A percentile compares a stretch with the other conserved stretches of the same genome.
phyloP scores from a whole-genome alignment of 2,797 vertebrate species.

The Squalus acanthias region DNA sequence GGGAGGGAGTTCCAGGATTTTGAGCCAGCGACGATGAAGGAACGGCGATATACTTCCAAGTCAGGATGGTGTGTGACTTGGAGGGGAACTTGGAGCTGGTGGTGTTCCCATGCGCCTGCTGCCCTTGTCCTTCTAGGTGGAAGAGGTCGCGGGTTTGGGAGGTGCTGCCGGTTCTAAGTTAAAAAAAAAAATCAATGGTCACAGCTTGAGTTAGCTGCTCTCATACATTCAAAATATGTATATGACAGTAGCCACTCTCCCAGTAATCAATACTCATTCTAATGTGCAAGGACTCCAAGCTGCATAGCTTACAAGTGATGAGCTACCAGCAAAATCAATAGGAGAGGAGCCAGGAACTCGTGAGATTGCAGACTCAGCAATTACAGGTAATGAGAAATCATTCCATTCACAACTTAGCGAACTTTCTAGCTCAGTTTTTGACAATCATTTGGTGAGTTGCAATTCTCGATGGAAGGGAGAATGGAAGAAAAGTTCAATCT shows the following conservation, averaged over 20 bases:
- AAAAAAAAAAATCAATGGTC: neutral
- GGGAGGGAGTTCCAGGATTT: too few relatives aligned
- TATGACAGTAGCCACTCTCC: neutral
- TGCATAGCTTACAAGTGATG: neutral
- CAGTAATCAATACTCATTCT: neutral
- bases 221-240: neutral
- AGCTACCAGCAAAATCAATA: neutral
- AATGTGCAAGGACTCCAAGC: neutral
- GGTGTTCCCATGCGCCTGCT: too few relatives aligned
- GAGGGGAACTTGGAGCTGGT: too few relatives aligned
- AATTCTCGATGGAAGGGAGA: neutral
- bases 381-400: neutral
- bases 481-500: neutral
- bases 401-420: neutral
- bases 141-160: too few relatives aligned
- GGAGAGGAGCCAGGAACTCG: neutral
- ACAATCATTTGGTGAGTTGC: neutral
- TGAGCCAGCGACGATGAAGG: too few relatives aligned
- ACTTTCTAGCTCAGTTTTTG: neutral
- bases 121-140: too few relatives aligned
- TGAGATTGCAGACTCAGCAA: slow-evolving; percentile 16
- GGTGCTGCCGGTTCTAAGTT: too few relatives aligned
- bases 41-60: too few relatives aligned
- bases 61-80: too few relatives aligned
- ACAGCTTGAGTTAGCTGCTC: neutral